phyloP scores from a whole-genome alignment of 2,113 vertebrate genomes.

The Herpailurus yagouaroundi region DNA sequence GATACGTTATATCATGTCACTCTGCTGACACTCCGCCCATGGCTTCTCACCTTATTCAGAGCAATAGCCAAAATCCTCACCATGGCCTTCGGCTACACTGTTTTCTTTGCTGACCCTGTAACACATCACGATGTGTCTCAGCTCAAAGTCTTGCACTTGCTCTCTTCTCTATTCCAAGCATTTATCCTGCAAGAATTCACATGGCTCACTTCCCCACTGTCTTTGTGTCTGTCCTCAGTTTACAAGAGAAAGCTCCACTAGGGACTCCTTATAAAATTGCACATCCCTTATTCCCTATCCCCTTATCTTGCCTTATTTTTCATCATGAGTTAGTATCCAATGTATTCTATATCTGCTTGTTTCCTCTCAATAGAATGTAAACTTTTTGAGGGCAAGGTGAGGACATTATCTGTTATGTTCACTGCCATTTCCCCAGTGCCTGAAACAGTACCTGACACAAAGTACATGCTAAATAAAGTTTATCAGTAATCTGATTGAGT shows the following conservation, averaged over 20 bases:
- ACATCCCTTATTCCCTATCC: not conserved
- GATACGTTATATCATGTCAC: not conserved
- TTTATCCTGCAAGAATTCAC: not conserved
- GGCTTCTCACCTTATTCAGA: not conserved
- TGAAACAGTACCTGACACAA: not conserved
- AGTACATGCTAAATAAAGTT: not conserved
- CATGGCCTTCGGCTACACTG: not conserved
- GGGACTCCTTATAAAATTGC: not conserved
- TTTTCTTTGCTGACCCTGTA: not conserved
- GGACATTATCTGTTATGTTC: not conserved
- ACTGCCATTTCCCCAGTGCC: not conserved
- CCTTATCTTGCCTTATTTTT: not conserved
- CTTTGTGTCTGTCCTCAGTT: not conserved
- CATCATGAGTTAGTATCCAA: not conserved
- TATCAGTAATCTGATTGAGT: not conserved
- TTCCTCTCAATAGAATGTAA: not conserved
- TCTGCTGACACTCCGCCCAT: not conserved
- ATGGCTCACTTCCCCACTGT: not conserved
- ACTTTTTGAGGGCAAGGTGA: not conserved
- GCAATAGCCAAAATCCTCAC: not conserved
- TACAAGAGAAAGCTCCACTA: not conserved
- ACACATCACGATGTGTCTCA: not conserved
- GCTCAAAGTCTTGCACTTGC: not conserved
- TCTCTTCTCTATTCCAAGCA: not conserved
- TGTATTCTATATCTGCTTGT: not conserved